Evolutionary conservation across 1,140 invertebrate species (phyloP), one percentile per base, ranked within the genome.

Genomic region (Ceratitis capitata): DNA sequence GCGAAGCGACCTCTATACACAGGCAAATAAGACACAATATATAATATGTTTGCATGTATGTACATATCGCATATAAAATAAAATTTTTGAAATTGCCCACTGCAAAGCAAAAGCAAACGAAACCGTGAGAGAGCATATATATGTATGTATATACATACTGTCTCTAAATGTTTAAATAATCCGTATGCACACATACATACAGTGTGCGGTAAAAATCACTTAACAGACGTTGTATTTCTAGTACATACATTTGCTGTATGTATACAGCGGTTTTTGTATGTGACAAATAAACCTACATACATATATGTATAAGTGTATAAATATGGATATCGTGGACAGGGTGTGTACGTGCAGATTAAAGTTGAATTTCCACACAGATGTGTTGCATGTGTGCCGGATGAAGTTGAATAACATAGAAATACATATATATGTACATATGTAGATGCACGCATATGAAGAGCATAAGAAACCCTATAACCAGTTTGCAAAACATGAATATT

Each of bases 401-500:
- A 78, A 78, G 39, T 78, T 26, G 35, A 39, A 47, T 45, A 45
- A 78, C 32, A 32, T 45, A 23, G 19, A 6, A 78, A 16, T 16
- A 45, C 56, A 61, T 5, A 61, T n/a, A 26, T 61, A 29, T 56
- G 53, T n/a, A 19, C 3, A 61, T 16, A 1, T 61, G 56, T 26
- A 53, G n/a, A 29, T 61, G 56, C n/a, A n/a, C 14, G 61, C 16
- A 64, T 78, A 64, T 32, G 29, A 64, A 64, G 26, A 78, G 16
- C n/a, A 26, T 45, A n/a, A 78, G 69, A 78, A 78, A 45, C 69
- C 42, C 39, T 78, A 78, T n/a, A 78, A 78, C 69, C 69, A 78
- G 69, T 45, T 32, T 78, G 5, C 10, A 47, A 32, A 9, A 32
- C 26, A 69, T 35, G 61, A 29, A 61, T 61, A 5, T 26, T 23